Percentiles rank a stretch among this genome's conserved stretches.
These are phyloP conservation scores for Battus philenor DNA, from an alignment of 1,140 invertebrate species.

Conservation along the genomic window DNA sequence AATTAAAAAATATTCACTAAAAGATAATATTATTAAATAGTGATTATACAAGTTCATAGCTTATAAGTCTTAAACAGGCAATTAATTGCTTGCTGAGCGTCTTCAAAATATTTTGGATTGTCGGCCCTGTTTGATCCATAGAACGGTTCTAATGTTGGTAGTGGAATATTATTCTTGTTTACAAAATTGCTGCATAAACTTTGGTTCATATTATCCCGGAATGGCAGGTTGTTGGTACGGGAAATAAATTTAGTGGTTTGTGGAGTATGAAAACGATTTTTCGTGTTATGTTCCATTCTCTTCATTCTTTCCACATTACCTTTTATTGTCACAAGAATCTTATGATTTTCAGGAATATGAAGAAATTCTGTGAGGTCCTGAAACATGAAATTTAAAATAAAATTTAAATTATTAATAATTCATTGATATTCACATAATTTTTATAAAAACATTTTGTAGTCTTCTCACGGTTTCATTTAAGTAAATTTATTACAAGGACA, in stretches of 20 bases:
- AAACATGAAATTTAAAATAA: slow-evolving; percentile 23
- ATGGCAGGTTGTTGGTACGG: slow-evolving; percentile 34
- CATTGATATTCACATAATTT: not conserved
- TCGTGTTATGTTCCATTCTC: slow-evolving; percentile 48
- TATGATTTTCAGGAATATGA: slow-evolving; percentile 53
- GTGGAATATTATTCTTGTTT: slow-evolving; percentile 15
- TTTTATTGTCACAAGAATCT: slow-evolving; percentile 60
- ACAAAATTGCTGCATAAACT: slow-evolving; percentile 24
- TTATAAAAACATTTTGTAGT: not conserved
- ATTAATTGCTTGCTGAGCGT: slow-evolving; percentile 61
- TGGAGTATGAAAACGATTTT: slow-evolving; percentile 39
- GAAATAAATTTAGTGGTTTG: slow-evolving; percentile 32
- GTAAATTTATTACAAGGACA: too few relatives aligned
- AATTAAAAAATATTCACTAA: not conserved
- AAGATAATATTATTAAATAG: too few relatives aligned
- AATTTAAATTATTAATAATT: not conserved
- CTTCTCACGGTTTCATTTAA: too few relatives aligned
- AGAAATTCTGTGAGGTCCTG: slow-evolving; percentile 61
- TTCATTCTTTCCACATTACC: slow-evolving; percentile 52
- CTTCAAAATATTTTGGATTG: slow-evolving; percentile 63
- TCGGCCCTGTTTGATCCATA: slow-evolving; percentile 56
- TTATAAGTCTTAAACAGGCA: slow-evolving; percentile 59
- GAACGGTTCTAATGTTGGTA: slow-evolving; percentile 61
- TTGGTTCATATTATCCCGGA: slow-evolving; percentile 27
- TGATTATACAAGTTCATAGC: slow-evolving; percentile 33